Evolutionary conservation across 1,140 invertebrate species (phyloP), one percentile per base, ranked within the genome.

Genomic region (Berghia stephanieae): DNA sequence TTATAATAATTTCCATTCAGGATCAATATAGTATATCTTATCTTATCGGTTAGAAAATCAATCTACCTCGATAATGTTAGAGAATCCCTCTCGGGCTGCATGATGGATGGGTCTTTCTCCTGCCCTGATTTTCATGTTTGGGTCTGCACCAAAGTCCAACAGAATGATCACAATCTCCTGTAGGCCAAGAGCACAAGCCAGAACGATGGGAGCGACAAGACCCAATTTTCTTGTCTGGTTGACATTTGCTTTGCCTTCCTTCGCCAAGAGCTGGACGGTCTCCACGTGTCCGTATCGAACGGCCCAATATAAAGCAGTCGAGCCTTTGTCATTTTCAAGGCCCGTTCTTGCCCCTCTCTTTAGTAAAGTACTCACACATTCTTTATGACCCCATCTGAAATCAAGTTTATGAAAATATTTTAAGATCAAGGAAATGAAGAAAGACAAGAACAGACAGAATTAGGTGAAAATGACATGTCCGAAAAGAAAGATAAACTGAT

Each of bases 251-350:
- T 83, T 81, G 3, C 83, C 84, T 63, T 82, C 60, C 16, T 55
- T 67, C 16, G 80, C 82, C 27, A 89, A 78, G 13, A 85, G 34
- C 38, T 78, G 55, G 4, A 87, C 85, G 5, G 82, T 80, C 27
- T 85, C 78, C 10, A 77, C 76, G 75, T 84, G 81, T n/a, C 84
- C 83, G 63, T 87, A 88, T 16, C 86, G 79, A 21, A 87, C 83
- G 0, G 88, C 87, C 88, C 88, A 89, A 69, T 89, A 84, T 3
- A 89, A 78, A 18, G 88, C 86, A 18, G 87, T 88, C 0, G 87
- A 88, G n/a, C 84, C 83, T 78, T 88, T 89, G 78, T 88, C 87
- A 76, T 89, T 88, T 63, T 84, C 83, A 2, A 86, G 67, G 63
- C 83, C 81, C 10, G 84, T 73, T 44, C 83, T 67, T 21, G 86